A percentile compares a stretch with the other conserved stretches of the same genome.
phyloP scores from a whole-genome alignment of 1,140 invertebrate species.

The Orchesella cincta region DNA sequence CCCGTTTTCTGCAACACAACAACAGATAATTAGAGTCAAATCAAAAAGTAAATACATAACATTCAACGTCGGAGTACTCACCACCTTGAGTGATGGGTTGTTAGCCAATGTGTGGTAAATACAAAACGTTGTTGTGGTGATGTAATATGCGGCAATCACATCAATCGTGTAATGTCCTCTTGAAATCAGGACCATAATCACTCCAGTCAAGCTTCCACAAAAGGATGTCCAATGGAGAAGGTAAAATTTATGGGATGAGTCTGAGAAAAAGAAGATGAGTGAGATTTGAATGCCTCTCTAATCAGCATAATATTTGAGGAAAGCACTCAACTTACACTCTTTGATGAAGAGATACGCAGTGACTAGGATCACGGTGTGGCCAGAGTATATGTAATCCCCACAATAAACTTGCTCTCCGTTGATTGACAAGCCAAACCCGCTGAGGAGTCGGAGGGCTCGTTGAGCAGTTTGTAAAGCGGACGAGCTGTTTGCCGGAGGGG shows the following conservation, averaged over 20 bases:
- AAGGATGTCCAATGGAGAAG: slow-evolving; percentile 54
- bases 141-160: slow-evolving; percentile 82
- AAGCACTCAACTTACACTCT: slow-evolving; percentile 46
- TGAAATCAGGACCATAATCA: slow-evolving; percentile 63
- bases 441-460: slow-evolving; percentile 74
- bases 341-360: slow-evolving; percentile 49
- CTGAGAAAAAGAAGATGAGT: slow-evolving; percentile 50
- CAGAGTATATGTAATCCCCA: slow-evolving; percentile 55
- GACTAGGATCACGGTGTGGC: slow-evolving; percentile 50
- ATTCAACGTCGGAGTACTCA: neutral
- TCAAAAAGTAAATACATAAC: neutral
- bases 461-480: slow-evolving; percentile 65
- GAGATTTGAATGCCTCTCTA: neutral
- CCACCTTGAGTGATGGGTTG: slow-evolving; percentile 67
- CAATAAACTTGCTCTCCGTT: slow-evolving; percentile 84
- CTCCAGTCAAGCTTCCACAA: slow-evolving; percentile 53
- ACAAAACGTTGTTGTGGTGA: slow-evolving; percentile 87
- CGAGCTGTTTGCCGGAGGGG: slow-evolving; percentile 75
- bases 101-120: slow-evolving; percentile 84
- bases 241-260: slow-evolving; percentile 54
- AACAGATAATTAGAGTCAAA: neutral
- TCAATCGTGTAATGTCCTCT: slow-evolving; percentile 91
- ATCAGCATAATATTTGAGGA: neutral
- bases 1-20: neutral
- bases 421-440: slow-evolving; percentile 83